A percentile compares a stretch with the other conserved stretches of the same genome.
phyloP scores from a whole-genome alignment of 2,113 vertebrate species.

The Poecile atricapillus region DNA sequence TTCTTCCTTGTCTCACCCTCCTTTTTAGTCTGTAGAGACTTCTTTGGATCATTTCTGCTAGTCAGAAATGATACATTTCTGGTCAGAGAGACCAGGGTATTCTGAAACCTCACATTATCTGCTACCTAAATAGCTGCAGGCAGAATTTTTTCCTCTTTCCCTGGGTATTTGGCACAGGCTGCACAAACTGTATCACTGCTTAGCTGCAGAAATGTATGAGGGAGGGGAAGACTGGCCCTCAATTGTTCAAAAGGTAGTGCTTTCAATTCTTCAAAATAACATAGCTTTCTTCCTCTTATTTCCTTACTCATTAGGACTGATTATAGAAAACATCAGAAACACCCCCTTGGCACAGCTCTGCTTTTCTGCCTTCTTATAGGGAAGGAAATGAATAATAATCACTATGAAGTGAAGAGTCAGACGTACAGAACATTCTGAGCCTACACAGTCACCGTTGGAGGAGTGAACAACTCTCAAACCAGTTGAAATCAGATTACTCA shows the following conservation, averaged over 20 bases:
- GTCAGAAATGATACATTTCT: not conserved
- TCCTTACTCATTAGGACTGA: not conserved
- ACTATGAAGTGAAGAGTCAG: not conserved
- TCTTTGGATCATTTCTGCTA: not conserved
- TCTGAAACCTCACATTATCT: not conserved
- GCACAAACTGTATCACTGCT: not conserved
- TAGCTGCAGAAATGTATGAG: not conserved
- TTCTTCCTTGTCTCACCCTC: not conserved
- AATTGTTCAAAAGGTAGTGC: not conserved
- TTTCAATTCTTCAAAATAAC: not conserved
- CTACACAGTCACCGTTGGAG: not conserved
- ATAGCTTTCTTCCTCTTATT: not conserved
- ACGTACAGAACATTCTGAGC: not conserved
- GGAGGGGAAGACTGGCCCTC: not conserved
- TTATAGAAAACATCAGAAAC: not conserved
- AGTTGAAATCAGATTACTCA: not conserved
- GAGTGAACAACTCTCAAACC: not conserved
- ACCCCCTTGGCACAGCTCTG: rapidly evolving
- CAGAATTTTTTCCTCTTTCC: not conserved
- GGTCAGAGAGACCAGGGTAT: not conserved
- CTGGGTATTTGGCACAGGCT: not conserved
- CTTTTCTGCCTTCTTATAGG: not conserved
- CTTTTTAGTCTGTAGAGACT: not conserved
- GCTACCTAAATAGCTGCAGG: not conserved
- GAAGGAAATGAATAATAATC: not conserved